Conservation (phyloP, 2,797 vertebrate species). For the Coilia nasus region DNA sequence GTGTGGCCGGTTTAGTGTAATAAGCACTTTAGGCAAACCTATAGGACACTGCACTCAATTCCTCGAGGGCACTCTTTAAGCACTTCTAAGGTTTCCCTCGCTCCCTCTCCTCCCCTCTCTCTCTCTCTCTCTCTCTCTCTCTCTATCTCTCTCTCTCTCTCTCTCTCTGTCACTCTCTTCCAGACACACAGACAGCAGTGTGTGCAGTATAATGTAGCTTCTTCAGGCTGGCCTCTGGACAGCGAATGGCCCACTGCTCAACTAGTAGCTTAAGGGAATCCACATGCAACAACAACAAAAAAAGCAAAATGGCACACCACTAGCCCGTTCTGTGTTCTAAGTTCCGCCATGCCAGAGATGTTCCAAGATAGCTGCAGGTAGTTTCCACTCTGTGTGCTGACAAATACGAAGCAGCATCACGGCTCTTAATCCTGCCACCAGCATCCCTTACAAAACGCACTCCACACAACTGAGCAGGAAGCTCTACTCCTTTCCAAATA, state of each 20-base stretch:
- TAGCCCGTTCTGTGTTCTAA: no score
- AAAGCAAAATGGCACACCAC: background rate
- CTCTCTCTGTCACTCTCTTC: background rate
- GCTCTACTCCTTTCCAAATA: no score
- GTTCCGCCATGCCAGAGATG: background rate
- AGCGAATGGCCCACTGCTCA: no score
- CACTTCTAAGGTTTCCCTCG: background rate
- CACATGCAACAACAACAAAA: no score
- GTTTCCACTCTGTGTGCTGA: background rate
- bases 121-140: background rate
- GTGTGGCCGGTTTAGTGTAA: background rate
- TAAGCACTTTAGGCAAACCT: conserved; percentile 1
- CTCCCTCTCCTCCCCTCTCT: background rate
- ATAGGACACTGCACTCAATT: background rate
- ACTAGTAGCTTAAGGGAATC: no score
- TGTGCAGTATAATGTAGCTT: no score
- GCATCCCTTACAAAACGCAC: background rate
- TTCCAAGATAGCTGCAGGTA: background rate
- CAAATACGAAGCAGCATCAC: background rate
- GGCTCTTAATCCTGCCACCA: background rate
- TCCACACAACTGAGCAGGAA: background rate
- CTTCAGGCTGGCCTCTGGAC: no score
- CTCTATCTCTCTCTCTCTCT: no score
- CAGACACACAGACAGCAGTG: background rate
- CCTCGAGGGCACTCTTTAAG: background rate